Base-by-base conservation (phyloP, 2,797 vertebrate species). In the Mormyrus proboscirostris region DNA sequence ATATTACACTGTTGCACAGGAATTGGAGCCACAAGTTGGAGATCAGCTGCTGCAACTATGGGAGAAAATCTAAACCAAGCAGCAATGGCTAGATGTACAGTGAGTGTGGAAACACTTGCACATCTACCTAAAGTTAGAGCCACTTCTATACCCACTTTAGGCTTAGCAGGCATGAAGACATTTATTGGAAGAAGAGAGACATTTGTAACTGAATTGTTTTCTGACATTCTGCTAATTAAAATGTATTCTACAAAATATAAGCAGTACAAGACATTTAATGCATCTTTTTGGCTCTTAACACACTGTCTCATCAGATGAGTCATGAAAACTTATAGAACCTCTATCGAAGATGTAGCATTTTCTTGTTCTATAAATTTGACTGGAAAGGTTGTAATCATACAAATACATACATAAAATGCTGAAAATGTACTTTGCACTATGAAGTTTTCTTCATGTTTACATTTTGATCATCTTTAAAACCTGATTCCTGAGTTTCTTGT, bases 21-120 rank as follows among this genome's bases (percentile, higher is more conserved):
- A 99, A 91, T 90, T 99, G 88, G 97, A 99, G 91, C 96, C 98
- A 16, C 96, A 96, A 84, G 94, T 97, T 90, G 98, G 97, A 90
- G 94, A 95, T 90, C 96, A 97, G 91, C 93, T 99, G 90, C 90
- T 98, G 88, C 94, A 95, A 87, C 94, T 98, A 89, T 98, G 98
- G 98, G 96, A 97, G 69, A 93, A 83, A 89, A 92, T 94, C 93
- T 93, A 93, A 50, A 25, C 89, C n/a, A 92, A 91, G 91, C 94
- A 90, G 93, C 93, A 94, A 16, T 57, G 79, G 8, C 87, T 51
- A 12, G 41, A 89, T 87, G 87, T 88, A 88, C 12, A 88, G 29
- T 16, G 49, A 12, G 10, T 41, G 2, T 12, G 8, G 55, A 25
- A 53, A 25, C 49, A 29, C 9, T 14, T 6, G 0, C 38, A 25